These are phyloP conservation scores for Helostoma temminkii DNA, from an alignment of 2,797 vertebrate genomes.

Conservation along the genomic window DNA sequence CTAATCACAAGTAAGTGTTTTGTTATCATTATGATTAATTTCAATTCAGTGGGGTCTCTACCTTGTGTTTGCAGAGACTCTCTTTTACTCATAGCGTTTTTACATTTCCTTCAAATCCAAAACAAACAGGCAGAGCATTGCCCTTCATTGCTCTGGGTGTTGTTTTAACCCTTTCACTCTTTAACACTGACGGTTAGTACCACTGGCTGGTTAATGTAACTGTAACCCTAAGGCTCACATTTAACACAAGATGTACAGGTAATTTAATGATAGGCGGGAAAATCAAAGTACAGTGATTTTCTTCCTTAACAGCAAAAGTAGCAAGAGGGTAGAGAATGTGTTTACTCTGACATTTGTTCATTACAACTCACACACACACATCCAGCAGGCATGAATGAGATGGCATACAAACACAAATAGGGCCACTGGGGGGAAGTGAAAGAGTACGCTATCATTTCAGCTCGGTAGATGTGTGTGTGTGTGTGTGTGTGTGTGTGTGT, in stretches of 20 bases:
- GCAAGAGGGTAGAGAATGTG: neutral
- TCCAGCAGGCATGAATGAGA: slow-evolving; percentile 36
- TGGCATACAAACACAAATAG: slow-evolving; percentile 40
- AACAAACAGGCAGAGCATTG: slow-evolving; percentile 7
- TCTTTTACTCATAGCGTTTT: neutral
- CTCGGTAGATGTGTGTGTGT: neutral
- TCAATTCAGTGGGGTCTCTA: neutral
- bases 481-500: neutral
- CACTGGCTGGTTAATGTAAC: slow-evolving; percentile 14
- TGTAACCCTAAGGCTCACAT: neutral
- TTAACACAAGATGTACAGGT: slow-evolving; percentile 3
- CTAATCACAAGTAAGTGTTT: neutral
- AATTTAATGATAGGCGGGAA: slow-evolving; percentile 19
- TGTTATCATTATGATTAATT: neutral
- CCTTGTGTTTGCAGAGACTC: neutral
- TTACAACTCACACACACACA: slow-evolving; percentile 16
- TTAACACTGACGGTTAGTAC: neutral
- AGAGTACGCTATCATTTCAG: slow-evolving; percentile 21
- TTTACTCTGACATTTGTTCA: slow-evolving; percentile 49
- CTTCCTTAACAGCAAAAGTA: slow-evolving; percentile 3
- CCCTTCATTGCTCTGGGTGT: neutral
- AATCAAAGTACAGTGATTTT: neutral
- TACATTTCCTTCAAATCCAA: slow-evolving; percentile 22
- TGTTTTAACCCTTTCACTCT: slow-evolving; percentile 20
- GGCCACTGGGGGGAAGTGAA: slow-evolving; percentile 18